Evolutionary conservation across 2,888 invertebrate species (phyloP).

Genomic region (Eurois occulta): DNA sequence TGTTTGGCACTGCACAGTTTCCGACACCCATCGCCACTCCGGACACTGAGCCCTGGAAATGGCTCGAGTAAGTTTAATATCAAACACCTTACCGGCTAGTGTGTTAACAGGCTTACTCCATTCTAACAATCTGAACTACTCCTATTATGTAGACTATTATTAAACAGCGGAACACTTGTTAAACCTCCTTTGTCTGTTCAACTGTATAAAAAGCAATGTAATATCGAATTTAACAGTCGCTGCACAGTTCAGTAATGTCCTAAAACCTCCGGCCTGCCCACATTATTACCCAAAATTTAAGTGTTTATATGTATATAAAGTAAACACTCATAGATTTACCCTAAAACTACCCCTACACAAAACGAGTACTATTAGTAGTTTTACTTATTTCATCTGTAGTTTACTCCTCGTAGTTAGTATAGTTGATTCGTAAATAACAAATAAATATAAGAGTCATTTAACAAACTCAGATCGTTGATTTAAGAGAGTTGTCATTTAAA

Average conservation of each 20-base stretch:
- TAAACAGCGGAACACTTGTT: conserved; percentile 6
- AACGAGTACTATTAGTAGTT: neutral
- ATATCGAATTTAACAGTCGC: neutral
- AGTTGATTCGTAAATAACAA: conserved; percentile 12
- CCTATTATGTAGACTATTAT: conserved; percentile 1
- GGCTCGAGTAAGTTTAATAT: conserved; percentile 94
- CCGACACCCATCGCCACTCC: conserved; percentile 96
- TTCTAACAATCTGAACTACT: conserved; percentile 45
- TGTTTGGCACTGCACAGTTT: conserved; percentile 92
- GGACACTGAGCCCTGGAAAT: conserved; percentile 97
- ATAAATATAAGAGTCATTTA: neutral
- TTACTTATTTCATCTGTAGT: neutral
- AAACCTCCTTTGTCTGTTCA: neutral
- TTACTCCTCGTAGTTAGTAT: conserved; percentile 9
- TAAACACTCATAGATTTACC: neutral
- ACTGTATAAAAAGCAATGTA: neutral
- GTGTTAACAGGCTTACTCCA: conserved; percentile 66
- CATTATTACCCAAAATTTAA: neutral
- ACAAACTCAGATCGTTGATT: neutral
- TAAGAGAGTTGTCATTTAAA: neutral
- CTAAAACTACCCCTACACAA: conserved; percentile 10
- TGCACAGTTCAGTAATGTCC: neutral
- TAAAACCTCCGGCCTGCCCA: neutral
- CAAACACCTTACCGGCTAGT: conserved; percentile 63
- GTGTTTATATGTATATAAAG: neutral